Percentiles rank a stretch among this genome's conserved stretches.
These are phyloP conservation scores for Mirza zaza DNA, from an alignment of 2,113 vertebrate genomes.

Conservation along the genomic window DNA sequence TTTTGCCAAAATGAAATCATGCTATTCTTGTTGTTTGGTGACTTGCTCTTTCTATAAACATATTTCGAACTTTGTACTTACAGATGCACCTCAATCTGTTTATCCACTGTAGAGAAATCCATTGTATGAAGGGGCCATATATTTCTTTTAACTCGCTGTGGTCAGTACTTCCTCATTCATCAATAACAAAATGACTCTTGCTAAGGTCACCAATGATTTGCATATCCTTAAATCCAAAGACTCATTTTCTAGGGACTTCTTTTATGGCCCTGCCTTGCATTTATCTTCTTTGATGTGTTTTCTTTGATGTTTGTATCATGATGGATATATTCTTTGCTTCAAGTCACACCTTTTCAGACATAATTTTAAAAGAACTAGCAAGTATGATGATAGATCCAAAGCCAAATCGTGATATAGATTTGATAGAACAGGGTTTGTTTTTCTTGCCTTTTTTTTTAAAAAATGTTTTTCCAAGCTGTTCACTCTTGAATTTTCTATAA, in stretches of 20 bases:
- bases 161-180: neutral
- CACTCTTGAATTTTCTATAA: slow-evolving; percentile 59
- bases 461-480: slow-evolving; percentile 47
- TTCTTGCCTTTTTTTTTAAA: neutral
- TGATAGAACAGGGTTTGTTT: slow-evolving; percentile 28
- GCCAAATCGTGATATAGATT: slow-evolving; percentile 39
- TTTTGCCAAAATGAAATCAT: neutral
- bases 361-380: slow-evolving; percentile 50
- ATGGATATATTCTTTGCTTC: slow-evolving; percentile 39
- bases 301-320: slow-evolving; percentile 27
- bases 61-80: neutral
- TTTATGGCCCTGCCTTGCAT: neutral
- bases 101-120: neutral
- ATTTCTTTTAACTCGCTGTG: neutral
- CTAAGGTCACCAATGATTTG: neutral
- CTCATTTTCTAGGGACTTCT: neutral
- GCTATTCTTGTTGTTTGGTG: neutral
- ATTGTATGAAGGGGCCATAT: neutral
- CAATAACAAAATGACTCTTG: neutral
- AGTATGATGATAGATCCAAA: slow-evolving; percentile 26
- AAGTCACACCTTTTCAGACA: slow-evolving; percentile 30
- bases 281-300: slow-evolving; percentile 42
- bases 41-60: neutral
- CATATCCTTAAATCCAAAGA: neutral
- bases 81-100: neutral